Base-by-base conservation (phyloP, 2,113 vertebrate species). In the Lophochroa leadbeateri region DNA sequence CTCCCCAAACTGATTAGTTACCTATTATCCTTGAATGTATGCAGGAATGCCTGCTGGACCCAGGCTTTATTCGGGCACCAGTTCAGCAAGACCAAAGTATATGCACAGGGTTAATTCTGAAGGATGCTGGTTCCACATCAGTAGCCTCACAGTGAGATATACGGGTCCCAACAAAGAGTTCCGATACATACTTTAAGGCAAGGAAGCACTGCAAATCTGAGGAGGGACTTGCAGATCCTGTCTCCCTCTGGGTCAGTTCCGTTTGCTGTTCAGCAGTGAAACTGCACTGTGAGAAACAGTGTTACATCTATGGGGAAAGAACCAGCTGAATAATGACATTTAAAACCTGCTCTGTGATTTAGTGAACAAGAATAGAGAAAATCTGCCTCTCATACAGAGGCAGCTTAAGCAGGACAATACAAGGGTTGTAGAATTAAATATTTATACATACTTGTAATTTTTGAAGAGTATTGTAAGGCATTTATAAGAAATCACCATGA, bases 171-270 rank as follows among this genome's bases (percentile, higher is more conserved):
- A 23, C 2, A 4, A 63, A 41, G 46, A 17, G 23, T 61, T 61
- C 10, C 8, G 33, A 3, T 29, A 11, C 0, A 2, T 1, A 7
- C 3, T 1, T 75, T 61, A 67, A 50, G 39, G 46, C 20, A 25
- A 2, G 4, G 24, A 70, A 71, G 50, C 1, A 0, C 37, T 65
- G 50, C 67, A 37, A 14, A 50, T 50, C n/a, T 3, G 0, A 58
- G 55, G n/a, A 57, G 39, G 18, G 10, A 79, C 82, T 37, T 90
- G 58, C 44, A 85, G 76, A 44, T 92, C 76, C 14, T 44, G 57
- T 31, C 31, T 64, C 44, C 0, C 0, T 29, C 35, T 55, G 49
- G 9, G 29, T 76, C 13, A 15, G 29, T 52, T 86, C 35, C 7
- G 3, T 82, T 82, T 1, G 2, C 25, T 63, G 41, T 23, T 93